Base-by-base conservation (phyloP, 2,113 vertebrate genomes). In the Antigone vipio region DNA sequence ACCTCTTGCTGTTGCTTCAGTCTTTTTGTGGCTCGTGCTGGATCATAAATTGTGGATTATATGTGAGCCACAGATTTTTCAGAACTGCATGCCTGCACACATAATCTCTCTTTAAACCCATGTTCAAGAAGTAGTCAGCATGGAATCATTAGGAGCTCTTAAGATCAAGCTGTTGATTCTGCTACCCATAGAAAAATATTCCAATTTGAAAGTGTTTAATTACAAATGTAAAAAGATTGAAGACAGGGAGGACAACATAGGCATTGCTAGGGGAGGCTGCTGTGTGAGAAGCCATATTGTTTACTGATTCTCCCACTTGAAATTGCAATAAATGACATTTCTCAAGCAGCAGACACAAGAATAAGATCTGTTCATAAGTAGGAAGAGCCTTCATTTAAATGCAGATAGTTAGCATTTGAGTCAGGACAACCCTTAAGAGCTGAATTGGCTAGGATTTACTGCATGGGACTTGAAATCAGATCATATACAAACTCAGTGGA, bases 381-480 rank as follows among this genome's bases (percentile, higher is more conserved):
- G 79, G n/a, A 91, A 92, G 80, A 88, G 38, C 38, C 32, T 89
- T 95, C 45, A 75, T 94, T 89, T 95, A 55, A 50, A 95, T 92
- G 77, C 89, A 81, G 84, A 82, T 95, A 80, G 47, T 95, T 90
- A 88, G 47, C 67, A 82, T 96, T 94, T 95, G 69, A 94, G 71
- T 93, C 83, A 93, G 93, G 92, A 88, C 84, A 92, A 15, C 62
- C 49, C 77, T 91, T 91, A 82, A 94, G 62, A 97, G 80, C 77
- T 82, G 80, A 95, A 89, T 75, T 93, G 90, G 78, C 85, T 85
- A 27, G 58, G 62, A 94, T 93, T 91, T 94, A 66, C 69, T 79
- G 66, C 71, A 85, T 85, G 60, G 73, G 86, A 79, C 84, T 95
- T 91, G 91, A 95, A 94, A 97, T 94, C 89, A 92, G 77, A 93